Conservation (phyloP, 2,888 invertebrate species). For the Rapana venosa region DNA sequence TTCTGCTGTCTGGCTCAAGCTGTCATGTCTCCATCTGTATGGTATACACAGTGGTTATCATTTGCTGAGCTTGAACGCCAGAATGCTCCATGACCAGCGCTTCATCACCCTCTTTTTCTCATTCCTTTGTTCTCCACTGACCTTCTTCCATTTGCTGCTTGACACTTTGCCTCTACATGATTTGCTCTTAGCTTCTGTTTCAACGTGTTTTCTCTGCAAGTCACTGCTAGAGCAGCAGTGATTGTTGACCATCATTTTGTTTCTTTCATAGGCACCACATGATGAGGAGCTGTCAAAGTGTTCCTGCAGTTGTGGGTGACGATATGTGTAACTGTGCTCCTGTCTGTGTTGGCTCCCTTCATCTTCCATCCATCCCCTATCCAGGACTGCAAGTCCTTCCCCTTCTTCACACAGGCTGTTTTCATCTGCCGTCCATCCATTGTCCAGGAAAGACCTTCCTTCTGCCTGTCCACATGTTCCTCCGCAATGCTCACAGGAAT, state of each 20-base stretch:
- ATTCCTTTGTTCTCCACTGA: neutral
- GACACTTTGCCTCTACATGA: neutral
- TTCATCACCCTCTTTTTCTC: neutral
- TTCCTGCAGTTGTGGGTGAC: neutral
- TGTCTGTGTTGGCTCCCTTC: neutral
- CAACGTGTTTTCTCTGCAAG: neutral
- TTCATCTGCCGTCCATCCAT: no score
- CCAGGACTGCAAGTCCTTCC: neutral
- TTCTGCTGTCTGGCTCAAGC: neutral
- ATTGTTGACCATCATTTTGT: neutral
- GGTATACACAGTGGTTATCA: neutral
- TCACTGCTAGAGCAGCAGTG: neutral
- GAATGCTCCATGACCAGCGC: neutral
- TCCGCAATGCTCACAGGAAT: neutral
- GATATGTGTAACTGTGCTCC: neutral
- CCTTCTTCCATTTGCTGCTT: neutral
- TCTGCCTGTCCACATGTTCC: neutral
- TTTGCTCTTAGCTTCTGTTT: neutral
- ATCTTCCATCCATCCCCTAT: neutral
- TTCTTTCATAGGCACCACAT: neutral
- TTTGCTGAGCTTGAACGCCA: slow-evolving; percentile 6
- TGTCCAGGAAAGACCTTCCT: neutral
- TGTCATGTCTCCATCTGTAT: no score
- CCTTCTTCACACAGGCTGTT: neutral
- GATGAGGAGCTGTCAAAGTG: neutral